A percentile compares a stretch with the other conserved stretches of the same genome.
phyloP scores from a whole-genome alignment of 2,113 vertebrate species.

The Tretioscincus oriximinensis region DNA sequence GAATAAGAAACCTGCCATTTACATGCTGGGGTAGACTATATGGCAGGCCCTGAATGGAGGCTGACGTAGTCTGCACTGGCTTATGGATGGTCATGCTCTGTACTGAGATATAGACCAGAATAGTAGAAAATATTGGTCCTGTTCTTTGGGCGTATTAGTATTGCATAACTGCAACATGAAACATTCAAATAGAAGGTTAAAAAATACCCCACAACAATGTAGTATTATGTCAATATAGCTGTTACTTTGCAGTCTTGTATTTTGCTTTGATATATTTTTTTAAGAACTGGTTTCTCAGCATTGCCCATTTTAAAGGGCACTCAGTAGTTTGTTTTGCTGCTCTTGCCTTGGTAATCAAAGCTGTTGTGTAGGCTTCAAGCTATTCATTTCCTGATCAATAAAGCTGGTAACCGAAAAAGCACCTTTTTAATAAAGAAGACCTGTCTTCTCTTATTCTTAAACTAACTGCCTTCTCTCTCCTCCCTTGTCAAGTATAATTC shows the following conservation, averaged over 20 bases:
- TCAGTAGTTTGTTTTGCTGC: neutral
- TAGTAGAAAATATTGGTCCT: too few species aligned
- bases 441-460: neutral
- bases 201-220: neutral
- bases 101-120: neutral
- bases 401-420: constrained; percentile 14
- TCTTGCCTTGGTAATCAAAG: neutral
- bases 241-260: neutral
- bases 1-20: neutral
- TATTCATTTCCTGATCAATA: constrained; percentile 24
- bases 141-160: neutral
- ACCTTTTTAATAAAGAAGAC: constrained; percentile 12
- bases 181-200: neutral
- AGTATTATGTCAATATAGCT: neutral
- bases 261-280: neutral
- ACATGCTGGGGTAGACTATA: too few species aligned
- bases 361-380: neutral
- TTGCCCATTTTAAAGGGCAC: neutral
- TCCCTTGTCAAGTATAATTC: constrained; percentile 5
- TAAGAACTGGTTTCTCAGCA: neutral
- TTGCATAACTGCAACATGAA: neutral
- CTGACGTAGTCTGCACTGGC: too few species aligned
- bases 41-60: too few species aligned
- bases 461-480: neutral
- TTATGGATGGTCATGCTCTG: too few species aligned